Evolutionary conservation across 2,113 vertebrate genomes (phyloP), one percentile per base, ranked within the genome.

Genomic region (Chloropsis hardwickii): DNA sequence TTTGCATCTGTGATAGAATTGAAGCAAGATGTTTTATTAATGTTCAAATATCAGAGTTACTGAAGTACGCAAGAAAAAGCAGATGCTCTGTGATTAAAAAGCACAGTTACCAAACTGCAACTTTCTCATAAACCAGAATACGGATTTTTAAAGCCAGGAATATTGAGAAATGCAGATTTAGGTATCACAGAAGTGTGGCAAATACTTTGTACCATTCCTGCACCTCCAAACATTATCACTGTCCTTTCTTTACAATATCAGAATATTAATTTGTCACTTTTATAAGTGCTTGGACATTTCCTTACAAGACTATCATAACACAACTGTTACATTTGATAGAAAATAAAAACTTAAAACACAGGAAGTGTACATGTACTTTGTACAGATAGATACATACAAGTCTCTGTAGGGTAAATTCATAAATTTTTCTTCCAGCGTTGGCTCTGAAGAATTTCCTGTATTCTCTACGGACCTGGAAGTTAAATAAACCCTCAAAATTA

Each of bases 391-490:
- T 79, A 98, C 99, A 98, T 98, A 99, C 99, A 90, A 99, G 98
- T 97, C 99, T 99, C 98, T 99, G 99, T 92, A 99, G 98, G 27
- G 98, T 99, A 97, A 99, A 99, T 80, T 99, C 98, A 90, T 99
- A 99, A 92, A 99, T 99, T 98, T 99, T 99, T 97, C 98, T 99
- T 81, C 99, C 99, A 28, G 99, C 99, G 69, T 99, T 99, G 80
- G 99, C 99, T 97, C 99, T 99, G 98, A 99, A 99, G 98, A 99
- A 99, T 91, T 99, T 99, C 85, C 99, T 98, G 97, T 99, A 99
- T 58, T 99, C 99, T 94, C 99, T 98, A 81, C 99, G 99, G 51
- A 99, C 99, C 99, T 99, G 97, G 77, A 94, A 96, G 85, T 94
- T 53, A 94, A 97, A 96, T 40, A 96, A 96, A 92, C 12, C 22